Evolutionary conservation across 2,888 invertebrate genomes (phyloP), one percentile per base, ranked within the genome.

Genomic region (Agrypnus murinus): DNA sequence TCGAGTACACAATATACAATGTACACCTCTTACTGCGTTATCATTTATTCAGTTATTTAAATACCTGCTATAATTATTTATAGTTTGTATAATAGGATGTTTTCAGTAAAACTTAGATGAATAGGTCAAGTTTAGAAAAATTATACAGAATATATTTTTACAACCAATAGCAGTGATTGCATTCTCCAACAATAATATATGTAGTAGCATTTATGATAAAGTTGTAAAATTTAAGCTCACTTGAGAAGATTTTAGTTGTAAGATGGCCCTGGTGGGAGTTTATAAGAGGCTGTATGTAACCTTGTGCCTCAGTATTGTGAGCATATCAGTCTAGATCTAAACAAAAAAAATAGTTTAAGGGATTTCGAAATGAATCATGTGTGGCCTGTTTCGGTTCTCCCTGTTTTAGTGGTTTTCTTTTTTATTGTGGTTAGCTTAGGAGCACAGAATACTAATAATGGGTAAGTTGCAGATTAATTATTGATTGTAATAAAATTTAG

Each of bases 271-370:
- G 71, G 71, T 71, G 71, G 71, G 71, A 63, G 71, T 64, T 64
- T 71, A 71, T 71, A 71, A 71, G 71, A 71, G 45, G 58, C 71
- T 68, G 71, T 58, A 8, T 43, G 36, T 58, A 71, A 68, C 71
- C 71, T 71, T 71, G 67, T 59, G 59, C 43, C 45, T 71, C 67
- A 71, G 71, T 71, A 64, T 40, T 53, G 38, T 58, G 58, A 58
- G 12, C 40, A 68, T 71, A 71, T 59, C 63, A 57, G 48, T 40
- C 34, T 14, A 57, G 48, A 64, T 65, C 31, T 48, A 40, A 31
- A 57, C 43, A 58, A 63, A 48, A 43, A 60, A 45, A 25, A n/a
- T n/a, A 25, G 25, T 25, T 25, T 68, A 36, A 55, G 43, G 40
- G 32, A 63, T 69, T 63, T 55, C 31, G 40, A 46, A 38, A 69